Evolutionary conservation across 2,888 invertebrate species (phyloP).

Genomic region (Junonia oenone): DNA sequence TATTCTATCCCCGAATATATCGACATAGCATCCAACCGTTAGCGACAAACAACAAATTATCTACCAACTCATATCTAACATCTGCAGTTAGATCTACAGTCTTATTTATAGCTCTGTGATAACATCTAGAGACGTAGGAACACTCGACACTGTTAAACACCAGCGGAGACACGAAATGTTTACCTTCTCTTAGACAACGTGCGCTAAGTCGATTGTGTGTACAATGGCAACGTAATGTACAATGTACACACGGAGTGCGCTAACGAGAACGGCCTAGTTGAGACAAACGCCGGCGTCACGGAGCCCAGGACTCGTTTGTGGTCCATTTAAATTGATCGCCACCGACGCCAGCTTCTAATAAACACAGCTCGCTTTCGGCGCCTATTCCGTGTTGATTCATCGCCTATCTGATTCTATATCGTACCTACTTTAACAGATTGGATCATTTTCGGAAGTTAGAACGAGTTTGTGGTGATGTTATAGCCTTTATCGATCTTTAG

Average conservation of each 20-base stretch:
- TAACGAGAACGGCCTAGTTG: slow-evolving; percentile 73
- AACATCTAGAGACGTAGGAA: background rate
- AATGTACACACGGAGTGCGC: slow-evolving; percentile 42
- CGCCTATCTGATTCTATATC: background rate
- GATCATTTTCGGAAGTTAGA: background rate
- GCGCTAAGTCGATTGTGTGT: slow-evolving; percentile 28
- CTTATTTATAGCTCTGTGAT: background rate
- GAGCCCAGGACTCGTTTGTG: slow-evolving; percentile 48
- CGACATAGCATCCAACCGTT: background rate
- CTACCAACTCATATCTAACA: background rate
- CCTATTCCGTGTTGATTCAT: background rate
- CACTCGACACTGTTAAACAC: background rate
- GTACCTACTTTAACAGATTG: background rate
- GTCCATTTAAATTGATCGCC: slow-evolving; percentile 58
- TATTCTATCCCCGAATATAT: no score
- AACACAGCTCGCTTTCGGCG: slow-evolving; percentile 13
- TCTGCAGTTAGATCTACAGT: background rate
- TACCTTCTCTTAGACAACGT: slow-evolving; percentile 47
- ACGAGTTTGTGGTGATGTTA: background rate
- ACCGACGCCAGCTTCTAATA: slow-evolving; percentile 18
- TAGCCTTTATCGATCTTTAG: background rate
- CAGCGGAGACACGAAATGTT: slow-evolving; percentile 16
- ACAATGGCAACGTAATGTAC: slow-evolving; percentile 31
- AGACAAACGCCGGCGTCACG: slow-evolving; percentile 58
- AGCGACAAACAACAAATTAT: background rate